Base-by-base conservation (phyloP, 2,113 vertebrate genomes). In the Brachirus orientalis region DNA sequence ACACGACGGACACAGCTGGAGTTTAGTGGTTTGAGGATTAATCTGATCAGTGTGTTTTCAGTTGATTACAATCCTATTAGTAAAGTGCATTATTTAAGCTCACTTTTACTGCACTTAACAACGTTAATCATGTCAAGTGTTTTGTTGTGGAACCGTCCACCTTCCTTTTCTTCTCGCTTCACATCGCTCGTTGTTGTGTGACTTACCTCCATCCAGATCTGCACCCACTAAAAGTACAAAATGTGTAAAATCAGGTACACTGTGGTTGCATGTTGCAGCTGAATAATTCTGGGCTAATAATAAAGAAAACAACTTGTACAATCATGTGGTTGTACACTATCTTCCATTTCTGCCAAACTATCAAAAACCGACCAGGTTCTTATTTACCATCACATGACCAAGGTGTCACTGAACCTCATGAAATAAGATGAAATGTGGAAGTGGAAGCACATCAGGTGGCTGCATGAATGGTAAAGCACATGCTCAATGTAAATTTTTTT, bases 21-120 rank as follows among this genome's bases (percentile, higher is more conserved):
- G 62, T 63, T 40, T 69, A 35, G 51, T 57, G 36, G 43, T 33
- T 56, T 1, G 17, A 11, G 11, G 38, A 19, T 38, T 83, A 80
- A 86, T 84, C 86, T 80, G 79, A 78, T 75, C 79, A 69, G 64
- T 20, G n/a, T 77, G 45, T 54, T 80, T 83, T 74, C 2, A 5
- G 65, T 71, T 78, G 47, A 65, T 72, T 61, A 47, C 80, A 85
- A 86, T 90, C 85, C 77, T 79, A 82, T 87, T 87, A 87, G 65
- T 48, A 19, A 61, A 77, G 79, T 68, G 72, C 18, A 69, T 78
- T 85, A 67, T 77, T 75, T 40, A 50, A 78, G 86, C 76, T 85
- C 70, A 74, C 51, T 38, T 50, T 64, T 47, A 11, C 35, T 67
- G 38, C 47, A 20, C 55, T 75, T 33, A 4, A 63, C 48, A 57